phyloP scores from a whole-genome alignment of 2,797 vertebrate species.

The Loriculus beryllinus region DNA sequence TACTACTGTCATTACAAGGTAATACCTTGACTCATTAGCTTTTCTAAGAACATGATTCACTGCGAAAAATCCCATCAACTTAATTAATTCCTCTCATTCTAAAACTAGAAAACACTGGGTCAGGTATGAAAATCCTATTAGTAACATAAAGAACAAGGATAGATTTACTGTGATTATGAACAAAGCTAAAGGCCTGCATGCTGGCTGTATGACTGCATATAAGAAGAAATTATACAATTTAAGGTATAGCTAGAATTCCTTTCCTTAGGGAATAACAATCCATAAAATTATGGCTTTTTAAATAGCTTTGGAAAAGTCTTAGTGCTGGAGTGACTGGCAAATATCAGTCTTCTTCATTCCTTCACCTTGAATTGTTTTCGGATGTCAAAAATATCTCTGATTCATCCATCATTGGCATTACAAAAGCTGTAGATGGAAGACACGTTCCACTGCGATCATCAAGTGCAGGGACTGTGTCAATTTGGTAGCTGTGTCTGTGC shows the following conservation, averaged over 20 bases:
- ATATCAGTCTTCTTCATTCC: not conserved
- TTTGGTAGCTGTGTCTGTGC: conserved; percentile 33
- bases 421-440: conserved; percentile 37
- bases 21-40: not conserved
- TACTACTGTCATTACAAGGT: not conserved
- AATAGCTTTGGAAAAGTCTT: conserved; percentile 6
- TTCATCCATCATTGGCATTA: conserved; percentile 29
- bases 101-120: not conserved
- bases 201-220: not conserved
- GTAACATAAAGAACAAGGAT: not conserved
- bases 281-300: conserved; percentile 1
- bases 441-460: conserved; percentile 9
- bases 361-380: conserved; percentile 51
- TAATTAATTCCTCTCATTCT: conserved; percentile 2
- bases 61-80: not conserved
- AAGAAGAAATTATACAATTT: not conserved
- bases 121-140: not conserved
- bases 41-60: conserved; percentile 24
- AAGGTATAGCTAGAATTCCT: not conserved
- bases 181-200: not conserved
- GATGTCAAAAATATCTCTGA: conserved; percentile 56
- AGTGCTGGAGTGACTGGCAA: conserved; percentile 19
- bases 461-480: conserved; percentile 15
- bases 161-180: not conserved
- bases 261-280: not conserved